These are phyloP conservation scores for Lindbergichthys nudifrons DNA, from an alignment of 2,797 vertebrate genomes.

Conservation along the genomic window DNA sequence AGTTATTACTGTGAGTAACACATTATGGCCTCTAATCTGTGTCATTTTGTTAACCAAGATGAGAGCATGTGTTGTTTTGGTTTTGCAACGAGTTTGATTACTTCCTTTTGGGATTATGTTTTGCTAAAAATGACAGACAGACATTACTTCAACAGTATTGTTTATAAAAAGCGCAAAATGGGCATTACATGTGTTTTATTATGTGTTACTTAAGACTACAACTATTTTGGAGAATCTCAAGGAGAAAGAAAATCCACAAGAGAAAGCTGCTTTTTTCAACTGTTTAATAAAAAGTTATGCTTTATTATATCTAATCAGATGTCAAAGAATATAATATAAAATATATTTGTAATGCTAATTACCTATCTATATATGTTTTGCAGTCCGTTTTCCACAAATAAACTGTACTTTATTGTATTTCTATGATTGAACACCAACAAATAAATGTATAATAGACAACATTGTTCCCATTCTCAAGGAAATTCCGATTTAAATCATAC, in stretches of 20 bases:
- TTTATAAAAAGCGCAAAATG: fast-evolving
- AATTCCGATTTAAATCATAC: slow-evolving; percentile 13
- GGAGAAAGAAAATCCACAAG: background rate
- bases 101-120: background rate
- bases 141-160: background rate
- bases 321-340: too few relatives aligned
- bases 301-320: too few relatives aligned
- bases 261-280: background rate
- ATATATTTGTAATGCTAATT: background rate
- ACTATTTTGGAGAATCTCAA: background rate
- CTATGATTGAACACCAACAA: background rate
- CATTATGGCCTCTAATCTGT: background rate
- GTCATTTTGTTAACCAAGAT: slow-evolving; percentile 3
- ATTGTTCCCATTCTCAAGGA: background rate
- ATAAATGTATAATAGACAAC: background rate
- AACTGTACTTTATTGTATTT: background rate
- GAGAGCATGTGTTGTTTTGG: background rate
- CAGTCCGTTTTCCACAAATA: too few relatives aligned
- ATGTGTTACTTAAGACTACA: background rate
- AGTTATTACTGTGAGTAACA: background rate
- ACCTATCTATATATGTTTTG: background rate
- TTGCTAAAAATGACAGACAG: background rate
- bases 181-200: background rate
- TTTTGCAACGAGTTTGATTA: background rate
- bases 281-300: background rate